Conservation (phyloP, 2,797 vertebrate species). For the Malacoctenus gilli region DNA sequence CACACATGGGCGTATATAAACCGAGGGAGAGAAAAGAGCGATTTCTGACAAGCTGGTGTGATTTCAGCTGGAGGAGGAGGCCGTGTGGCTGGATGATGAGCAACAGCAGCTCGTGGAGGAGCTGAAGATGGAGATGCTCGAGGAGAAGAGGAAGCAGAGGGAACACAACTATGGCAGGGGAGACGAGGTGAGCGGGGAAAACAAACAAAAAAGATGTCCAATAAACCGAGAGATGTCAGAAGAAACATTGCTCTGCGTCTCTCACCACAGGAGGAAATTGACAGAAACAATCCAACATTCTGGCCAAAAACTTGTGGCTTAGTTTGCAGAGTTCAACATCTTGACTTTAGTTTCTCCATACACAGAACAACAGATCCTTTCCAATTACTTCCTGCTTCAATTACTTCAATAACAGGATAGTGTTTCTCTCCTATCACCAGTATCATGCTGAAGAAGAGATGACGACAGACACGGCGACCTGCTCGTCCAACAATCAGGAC, state of each 20-base stretch:
- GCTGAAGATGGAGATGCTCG: conserved; percentile 92
- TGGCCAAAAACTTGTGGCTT: too few species aligned
- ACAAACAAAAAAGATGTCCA: conserved; percentile 18
- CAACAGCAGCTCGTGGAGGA: conserved; percentile 93
- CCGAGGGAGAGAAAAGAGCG: conserved; percentile 5
- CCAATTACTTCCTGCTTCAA: too few species aligned
- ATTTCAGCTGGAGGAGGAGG: conserved; percentile 92
- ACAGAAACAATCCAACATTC: too few species aligned
- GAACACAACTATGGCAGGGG: conserved; percentile 65
- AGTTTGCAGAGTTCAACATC: too few species aligned
- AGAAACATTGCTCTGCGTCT: too few species aligned
- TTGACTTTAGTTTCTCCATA: too few species aligned
- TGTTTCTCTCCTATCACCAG: conserved; percentile 61
- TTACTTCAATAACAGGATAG: not conserved
- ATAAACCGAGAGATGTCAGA: not conserved
- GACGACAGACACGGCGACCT: conserved; percentile 91
- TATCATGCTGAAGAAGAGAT: conserved; percentile 85
- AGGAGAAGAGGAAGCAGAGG: conserved; percentile 83
- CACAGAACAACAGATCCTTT: too few species aligned
- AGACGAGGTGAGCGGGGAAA: conserved; percentile 67
- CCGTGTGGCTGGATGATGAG: conserved; percentile 92
- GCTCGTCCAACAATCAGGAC: conserved; percentile 92
- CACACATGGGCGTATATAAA: conserved; percentile 2
- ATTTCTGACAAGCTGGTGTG: conserved; percentile 61
- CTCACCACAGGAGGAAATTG: too few species aligned